Percentiles rank a stretch among this genome's conserved stretches.
Evolutionary conservation across 2,113 vertebrate genomes (phyloP).

Genomic region (Paraplagusia blochii): DNA sequence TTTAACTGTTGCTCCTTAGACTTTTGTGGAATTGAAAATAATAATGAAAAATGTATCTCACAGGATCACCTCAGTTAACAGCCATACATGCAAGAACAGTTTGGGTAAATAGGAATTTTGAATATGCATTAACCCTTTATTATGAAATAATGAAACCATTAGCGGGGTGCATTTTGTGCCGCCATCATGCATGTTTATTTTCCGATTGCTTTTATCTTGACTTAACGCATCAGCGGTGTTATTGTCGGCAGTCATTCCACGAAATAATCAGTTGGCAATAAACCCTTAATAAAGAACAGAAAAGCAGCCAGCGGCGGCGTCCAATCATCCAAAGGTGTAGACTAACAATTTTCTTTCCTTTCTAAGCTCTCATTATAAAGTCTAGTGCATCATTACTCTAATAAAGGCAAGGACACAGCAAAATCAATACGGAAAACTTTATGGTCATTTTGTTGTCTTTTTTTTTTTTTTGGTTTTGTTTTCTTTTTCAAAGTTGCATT

Average conservation of each 20-base stretch:
- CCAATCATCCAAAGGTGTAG: conserved; percentile 61
- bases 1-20: neutral
- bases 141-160: conserved; percentile 77
- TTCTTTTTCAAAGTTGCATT: conserved; percentile 41
- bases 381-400: conserved; percentile 42
- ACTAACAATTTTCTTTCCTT: conserved; percentile 70
- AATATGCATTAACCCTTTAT: conserved; percentile 70
- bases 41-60: no score
- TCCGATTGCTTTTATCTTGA: conserved; percentile 75
- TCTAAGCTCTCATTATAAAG: conserved; percentile 56
- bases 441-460: conserved; percentile 32
- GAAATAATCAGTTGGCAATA: conserved; percentile 69
- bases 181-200: conserved; percentile 70
- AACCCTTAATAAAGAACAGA: conserved; percentile 61
- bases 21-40: no score
- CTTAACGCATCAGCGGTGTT: conserved; percentile 69
- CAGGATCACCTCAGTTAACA: no score
- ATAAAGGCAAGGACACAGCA: conserved; percentile 33
- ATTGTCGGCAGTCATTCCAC: conserved; percentile 68
- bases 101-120: conserved; percentile 40
- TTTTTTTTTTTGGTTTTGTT: conserved; percentile 29
- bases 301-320: conserved; percentile 51
- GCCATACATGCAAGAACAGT: no score
- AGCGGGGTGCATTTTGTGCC: conserved; percentile 64
- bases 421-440: conserved; percentile 54